Conservation (phyloP, 2,797 vertebrate genomes). For the Chanos chanos region DNA sequence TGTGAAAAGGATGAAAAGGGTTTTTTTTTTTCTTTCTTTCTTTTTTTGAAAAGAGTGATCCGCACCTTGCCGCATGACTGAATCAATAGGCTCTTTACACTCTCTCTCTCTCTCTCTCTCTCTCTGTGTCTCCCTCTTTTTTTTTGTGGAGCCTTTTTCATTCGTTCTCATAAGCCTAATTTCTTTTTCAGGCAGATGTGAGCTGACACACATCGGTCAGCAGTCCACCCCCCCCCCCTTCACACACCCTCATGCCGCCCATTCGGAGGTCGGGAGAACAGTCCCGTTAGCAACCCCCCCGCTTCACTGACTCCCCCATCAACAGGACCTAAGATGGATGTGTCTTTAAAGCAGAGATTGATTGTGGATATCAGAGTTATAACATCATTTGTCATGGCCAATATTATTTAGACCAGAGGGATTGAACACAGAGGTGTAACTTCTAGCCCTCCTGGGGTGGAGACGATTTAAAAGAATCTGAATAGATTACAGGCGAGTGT, state of each 20-base stretch:
- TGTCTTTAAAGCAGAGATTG: conserved; percentile 98
- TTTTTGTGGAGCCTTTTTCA: conserved; percentile 75
- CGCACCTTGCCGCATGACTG: conserved; percentile 50
- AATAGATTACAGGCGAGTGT: conserved; percentile 69
- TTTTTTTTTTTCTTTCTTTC: no score
- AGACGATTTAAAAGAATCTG: conserved; percentile 81
- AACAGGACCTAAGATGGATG: conserved; percentile 99
- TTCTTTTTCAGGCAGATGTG: conserved; percentile 98
- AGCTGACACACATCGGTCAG: conserved; percentile 99
- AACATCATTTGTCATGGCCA: conserved; percentile 91
- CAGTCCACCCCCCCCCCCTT: conserved; percentile 35
- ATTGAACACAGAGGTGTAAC: conserved; percentile 83
- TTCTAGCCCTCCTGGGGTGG: conserved; percentile 81
- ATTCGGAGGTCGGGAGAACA: conserved; percentile 78
- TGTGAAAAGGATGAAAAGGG: not conserved
- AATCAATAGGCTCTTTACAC: conserved; percentile 8
- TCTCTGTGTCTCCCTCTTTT: conserved; percentile 7
- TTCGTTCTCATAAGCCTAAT: conserved; percentile 99
- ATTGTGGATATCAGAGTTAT: conserved; percentile 98
- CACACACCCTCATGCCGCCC: conserved; percentile 24
- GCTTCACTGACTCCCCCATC: conserved; percentile 90
- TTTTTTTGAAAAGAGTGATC: not conserved
- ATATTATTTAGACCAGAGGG: conserved; percentile 87
- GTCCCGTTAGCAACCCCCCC: conserved; percentile 74
- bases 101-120: conserved; percentile 50